phyloP scores from a whole-genome alignment of 2,797 vertebrate genomes.

The Pseudochromis fuscus region DNA sequence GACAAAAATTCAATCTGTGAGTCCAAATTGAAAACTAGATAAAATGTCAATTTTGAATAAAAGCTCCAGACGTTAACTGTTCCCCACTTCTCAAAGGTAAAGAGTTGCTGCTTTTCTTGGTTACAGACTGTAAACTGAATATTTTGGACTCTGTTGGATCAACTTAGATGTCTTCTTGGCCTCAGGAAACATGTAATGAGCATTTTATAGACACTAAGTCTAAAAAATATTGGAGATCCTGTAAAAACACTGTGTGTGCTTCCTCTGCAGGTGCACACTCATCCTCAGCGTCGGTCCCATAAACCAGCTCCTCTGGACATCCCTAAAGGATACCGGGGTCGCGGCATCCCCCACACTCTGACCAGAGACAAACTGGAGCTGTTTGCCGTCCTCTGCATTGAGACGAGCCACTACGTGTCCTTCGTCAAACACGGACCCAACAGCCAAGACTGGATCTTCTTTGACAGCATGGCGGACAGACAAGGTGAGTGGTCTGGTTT shows the following conservation, averaged over 20 bases:
- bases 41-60: too few species aligned
- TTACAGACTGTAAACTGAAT: too few species aligned
- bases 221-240: neutral
- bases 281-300: slow-evolving; percentile 81
- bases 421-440: slow-evolving; percentile 90
- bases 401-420: slow-evolving; percentile 94
- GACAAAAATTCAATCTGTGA: too few species aligned
- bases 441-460: slow-evolving; percentile 91
- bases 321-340: slow-evolving; percentile 74
- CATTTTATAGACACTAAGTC: neutral
- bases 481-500: slow-evolving; percentile 79
- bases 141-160: neutral
- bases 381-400: slow-evolving; percentile 93
- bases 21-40: too few species aligned
- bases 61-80: too few species aligned
- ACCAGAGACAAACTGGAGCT: slow-evolving; percentile 89
- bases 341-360: slow-evolving; percentile 17
- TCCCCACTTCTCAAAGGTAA: neutral
- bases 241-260: neutral
- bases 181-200: neutral
- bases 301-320: slow-evolving; percentile 59
- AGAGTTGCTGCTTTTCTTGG: neutral
- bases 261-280: slow-evolving; percentile 86
- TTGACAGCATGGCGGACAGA: slow-evolving; percentile 95
- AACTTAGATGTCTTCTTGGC: neutral